Conservation (phyloP, 2,113 vertebrate species). For the Nibea coibor region DNA sequence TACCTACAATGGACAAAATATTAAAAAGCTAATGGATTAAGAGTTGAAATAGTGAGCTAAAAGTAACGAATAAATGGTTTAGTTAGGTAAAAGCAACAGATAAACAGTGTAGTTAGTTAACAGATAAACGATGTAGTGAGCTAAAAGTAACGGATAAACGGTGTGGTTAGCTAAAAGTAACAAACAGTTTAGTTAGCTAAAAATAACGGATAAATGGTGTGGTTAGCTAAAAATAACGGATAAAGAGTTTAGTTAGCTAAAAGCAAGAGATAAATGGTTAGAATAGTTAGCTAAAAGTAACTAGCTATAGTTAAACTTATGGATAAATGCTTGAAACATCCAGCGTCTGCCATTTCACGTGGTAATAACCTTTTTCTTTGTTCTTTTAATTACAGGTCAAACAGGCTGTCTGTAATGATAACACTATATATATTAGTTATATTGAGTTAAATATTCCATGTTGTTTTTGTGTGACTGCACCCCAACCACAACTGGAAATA, state of each 20-base stretch:
- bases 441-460: neutral
- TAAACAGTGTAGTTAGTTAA: no score
- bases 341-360: no score
- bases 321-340: no score
- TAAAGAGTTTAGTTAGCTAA: no score
- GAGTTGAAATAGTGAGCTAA: neutral
- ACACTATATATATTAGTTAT: neutral
- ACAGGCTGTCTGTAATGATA: neutral
- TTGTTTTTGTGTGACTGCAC: neutral
- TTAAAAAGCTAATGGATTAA: neutral
- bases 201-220: neutral
- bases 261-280: neutral
- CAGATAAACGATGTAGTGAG: no score
- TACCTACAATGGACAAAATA: neutral
- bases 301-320: neutral
- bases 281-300: neutral
- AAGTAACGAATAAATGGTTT: no score
- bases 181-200: neutral
- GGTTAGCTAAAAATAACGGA: no score
- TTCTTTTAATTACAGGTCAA: neutral
- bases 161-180: neutral
- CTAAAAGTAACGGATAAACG: no score
- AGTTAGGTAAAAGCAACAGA: no score
- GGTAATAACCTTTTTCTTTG: neutral
- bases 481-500: neutral